Conservation (phyloP, 2,113 vertebrate genomes). For the Tichodroma muraria region DNA sequence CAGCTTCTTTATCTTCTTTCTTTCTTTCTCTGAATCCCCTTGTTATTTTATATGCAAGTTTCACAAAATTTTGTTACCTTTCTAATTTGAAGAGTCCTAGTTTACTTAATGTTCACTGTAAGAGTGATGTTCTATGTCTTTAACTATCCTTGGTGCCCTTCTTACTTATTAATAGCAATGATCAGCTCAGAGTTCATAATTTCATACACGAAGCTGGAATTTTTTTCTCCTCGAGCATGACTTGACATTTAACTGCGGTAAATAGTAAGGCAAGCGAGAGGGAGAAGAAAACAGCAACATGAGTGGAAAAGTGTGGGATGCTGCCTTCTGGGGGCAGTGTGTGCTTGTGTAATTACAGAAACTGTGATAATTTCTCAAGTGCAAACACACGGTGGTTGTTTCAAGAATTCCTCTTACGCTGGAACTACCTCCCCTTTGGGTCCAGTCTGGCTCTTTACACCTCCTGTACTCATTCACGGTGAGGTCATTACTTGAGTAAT, state of each 20-base stretch:
- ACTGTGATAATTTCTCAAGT: not conserved
- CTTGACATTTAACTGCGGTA: not conserved
- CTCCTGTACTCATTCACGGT: not conserved
- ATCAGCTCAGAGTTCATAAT: not conserved
- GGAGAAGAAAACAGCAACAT: not conserved
- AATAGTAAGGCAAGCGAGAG: not conserved
- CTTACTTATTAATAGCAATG: not conserved
- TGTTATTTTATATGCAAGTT: not conserved
- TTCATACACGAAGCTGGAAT: not conserved
- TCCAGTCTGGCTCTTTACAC: not conserved
- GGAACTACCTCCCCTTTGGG: not conserved
- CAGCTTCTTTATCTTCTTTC: not conserved
- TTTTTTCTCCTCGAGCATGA: not conserved
- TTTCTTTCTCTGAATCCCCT: not conserved
- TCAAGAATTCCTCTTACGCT: not conserved
- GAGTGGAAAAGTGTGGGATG: not conserved
- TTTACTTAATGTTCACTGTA: not conserved
- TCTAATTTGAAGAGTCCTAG: not conserved
- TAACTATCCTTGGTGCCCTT: not conserved
- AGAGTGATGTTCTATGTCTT: not conserved
- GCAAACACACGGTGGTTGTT: not conserved
- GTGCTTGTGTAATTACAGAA: not conserved
- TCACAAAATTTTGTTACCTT: not conserved
- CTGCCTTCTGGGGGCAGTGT: constrained; percentile 47
- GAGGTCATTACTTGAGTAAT: not conserved